Percentiles rank a stretch among this genome's conserved stretches.
These are phyloP conservation scores for Doryteuthis pealeii DNA, from an alignment of 1,140 invertebrate species.

Conservation along the genomic window DNA sequence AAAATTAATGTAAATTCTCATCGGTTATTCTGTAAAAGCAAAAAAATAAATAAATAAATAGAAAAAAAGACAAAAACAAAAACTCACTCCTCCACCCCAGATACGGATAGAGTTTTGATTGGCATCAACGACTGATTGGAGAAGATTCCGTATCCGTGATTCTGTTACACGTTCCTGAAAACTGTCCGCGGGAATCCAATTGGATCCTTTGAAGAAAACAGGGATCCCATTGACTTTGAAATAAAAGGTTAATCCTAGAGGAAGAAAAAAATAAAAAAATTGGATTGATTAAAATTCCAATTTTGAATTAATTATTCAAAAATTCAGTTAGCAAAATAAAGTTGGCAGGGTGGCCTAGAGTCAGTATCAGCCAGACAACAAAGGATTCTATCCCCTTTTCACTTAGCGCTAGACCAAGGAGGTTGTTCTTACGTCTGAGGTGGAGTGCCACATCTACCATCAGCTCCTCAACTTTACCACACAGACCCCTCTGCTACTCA, in stretches of 20 bases:
- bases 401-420: no score
- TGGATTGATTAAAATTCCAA: constrained; percentile 1
- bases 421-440: no score
- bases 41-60: background rate
- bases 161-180: constrained; percentile 76
- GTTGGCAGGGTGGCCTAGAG: no score
- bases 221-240: constrained; percentile 84
- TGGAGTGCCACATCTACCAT: no score
- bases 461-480: no score
- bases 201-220: constrained; percentile 94
- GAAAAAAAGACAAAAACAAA: background rate
- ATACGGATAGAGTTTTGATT: constrained; percentile 94
- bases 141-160: constrained; percentile 61
- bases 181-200: constrained; percentile 90
- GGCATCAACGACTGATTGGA: constrained; percentile 74
- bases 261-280: constrained; percentile 26
- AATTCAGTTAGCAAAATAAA: constrained; percentile 10
- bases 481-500: no score
- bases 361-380: no score
- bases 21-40: no score
- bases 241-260: constrained; percentile 78
- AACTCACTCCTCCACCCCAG: constrained; percentile 83
- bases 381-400: no score
- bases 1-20: no score
- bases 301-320: constrained; percentile 5